Base-by-base conservation (phyloP, 2,113 vertebrate genomes). In the Paradoxurus hermaphroditus region DNA sequence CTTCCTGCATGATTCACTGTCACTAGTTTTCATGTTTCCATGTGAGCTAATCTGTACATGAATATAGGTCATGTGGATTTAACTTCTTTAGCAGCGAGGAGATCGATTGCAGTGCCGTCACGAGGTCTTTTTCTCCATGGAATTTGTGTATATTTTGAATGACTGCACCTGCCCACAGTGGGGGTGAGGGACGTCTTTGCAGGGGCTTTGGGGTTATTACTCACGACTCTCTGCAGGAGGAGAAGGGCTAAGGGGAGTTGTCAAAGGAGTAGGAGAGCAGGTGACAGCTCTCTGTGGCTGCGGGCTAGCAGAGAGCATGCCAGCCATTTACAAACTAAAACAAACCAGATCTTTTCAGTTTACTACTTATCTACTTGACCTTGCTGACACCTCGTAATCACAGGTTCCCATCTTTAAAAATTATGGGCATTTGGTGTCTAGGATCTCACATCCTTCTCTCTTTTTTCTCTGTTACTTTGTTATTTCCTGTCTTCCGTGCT, bases 1-100 rank as follows among this genome's bases (percentile, higher is more conserved):
- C 89, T 85, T 93, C 86, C 13, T n/a, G 23, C 16, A 29, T 96
- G 82, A 93, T 78, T 96, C 25, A 95, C 79, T 96, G 68, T 90
- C 94, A 9, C 78, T 95, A 86, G 86, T 97, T 97, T 98, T 97
- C 97, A 91, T 96, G 87, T 98, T 98, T 98, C 65, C 72, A 91
- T 97, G 96, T 97, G 92, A 97, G 41, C 46, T 98, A 97, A 96
- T 88, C 95, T 98, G 96, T 95, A 93, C 73, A 85, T 78, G 97
- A 94, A 94, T 96, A 95, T 86, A 97, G 97, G 88, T 97, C 95
- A 95, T 77, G 94, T 97, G 82, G 86, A 79, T 94, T 97, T 98
- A 98, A 90, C 92, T 97, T 98, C 90, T 93, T 65, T 25, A 85
- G 39, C 56, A 96, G 51, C 16, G 34, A 91, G 29, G 63, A 91